Conservation (phyloP, 2,888 invertebrate genomes). For the Pomacea canaliculata region DNA sequence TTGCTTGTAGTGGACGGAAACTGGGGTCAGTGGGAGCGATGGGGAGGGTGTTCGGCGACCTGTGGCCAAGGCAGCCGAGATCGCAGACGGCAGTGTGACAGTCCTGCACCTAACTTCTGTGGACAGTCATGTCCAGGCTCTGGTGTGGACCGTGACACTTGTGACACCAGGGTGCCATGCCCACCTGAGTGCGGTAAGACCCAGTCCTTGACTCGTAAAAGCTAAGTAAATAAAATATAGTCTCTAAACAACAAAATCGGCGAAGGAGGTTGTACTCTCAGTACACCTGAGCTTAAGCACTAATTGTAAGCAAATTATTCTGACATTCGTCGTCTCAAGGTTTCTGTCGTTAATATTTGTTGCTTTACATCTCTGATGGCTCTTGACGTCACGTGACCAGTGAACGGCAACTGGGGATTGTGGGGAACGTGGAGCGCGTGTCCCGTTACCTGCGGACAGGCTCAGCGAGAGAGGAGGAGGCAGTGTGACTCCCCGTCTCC, state of each 20-base stretch:
- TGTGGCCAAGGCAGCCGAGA: slow-evolving; percentile 10
- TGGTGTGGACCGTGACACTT: not conserved
- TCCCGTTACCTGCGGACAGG: slow-evolving; percentile 14
- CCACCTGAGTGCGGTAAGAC: not conserved
- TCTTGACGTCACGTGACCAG: not conserved
- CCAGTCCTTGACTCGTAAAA: too few relatives aligned
- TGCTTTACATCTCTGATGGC: too few relatives aligned
- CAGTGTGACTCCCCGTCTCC: slow-evolving; percentile 16
- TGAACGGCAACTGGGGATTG: slow-evolving; percentile 23
- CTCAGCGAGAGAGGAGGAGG: not conserved
- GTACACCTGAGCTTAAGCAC: too few relatives aligned
- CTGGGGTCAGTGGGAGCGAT: slow-evolving; percentile 20
- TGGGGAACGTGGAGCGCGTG: slow-evolving; percentile 19
- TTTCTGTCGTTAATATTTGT: too few relatives aligned
- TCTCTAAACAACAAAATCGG: too few relatives aligned
- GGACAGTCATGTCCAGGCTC: slow-evolving; percentile 18
- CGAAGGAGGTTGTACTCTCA: too few relatives aligned
- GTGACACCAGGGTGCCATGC: not conserved
- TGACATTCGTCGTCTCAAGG: too few relatives aligned
- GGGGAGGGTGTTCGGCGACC: slow-evolving; percentile 15
- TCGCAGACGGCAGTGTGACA: slow-evolving; percentile 19
- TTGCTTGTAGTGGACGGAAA: slow-evolving; percentile 8
- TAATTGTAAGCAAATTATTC: too few relatives aligned
- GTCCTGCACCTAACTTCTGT: slow-evolving; percentile 22
- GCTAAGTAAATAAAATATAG: too few relatives aligned